phyloP scores from a whole-genome alignment of 2,888 invertebrate species.

The Polyommatus iphigenia region DNA sequence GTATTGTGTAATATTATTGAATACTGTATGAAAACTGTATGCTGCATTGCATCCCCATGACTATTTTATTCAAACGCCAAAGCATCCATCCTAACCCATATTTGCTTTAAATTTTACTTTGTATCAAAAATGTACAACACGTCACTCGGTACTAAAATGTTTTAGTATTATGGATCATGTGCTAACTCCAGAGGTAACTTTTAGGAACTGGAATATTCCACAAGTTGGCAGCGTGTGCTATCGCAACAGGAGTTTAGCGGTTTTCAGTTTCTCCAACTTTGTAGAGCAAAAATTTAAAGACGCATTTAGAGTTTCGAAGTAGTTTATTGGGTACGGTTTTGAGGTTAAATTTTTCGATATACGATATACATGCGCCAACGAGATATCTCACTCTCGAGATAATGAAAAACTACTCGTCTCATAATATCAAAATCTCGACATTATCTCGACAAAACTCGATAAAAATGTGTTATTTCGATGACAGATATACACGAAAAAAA shows the following conservation, averaged over 20 bases:
- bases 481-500: no score
- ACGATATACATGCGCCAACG: no score
- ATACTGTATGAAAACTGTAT: neutral
- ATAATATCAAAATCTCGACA: no score
- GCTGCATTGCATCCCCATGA: neutral
- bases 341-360: neutral
- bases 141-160: neutral
- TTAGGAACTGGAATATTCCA: neutral
- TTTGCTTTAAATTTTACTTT: neutral
- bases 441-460: no score
- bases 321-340: slow-evolving; percentile 2
- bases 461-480: no score
- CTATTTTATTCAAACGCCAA: neutral
- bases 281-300: slow-evolving; percentile 18
- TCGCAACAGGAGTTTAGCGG: slow-evolving; percentile 20
- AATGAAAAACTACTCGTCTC: no score
- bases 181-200: slow-evolving; percentile 25
- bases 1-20: no score
- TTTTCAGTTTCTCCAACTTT: slow-evolving; percentile 7
- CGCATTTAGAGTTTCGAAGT: neutral
- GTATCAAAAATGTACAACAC: neutral
- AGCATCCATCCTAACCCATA: neutral
- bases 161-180: slow-evolving; percentile 18
- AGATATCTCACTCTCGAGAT: no score
- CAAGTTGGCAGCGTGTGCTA: slow-evolving; percentile 13